These are phyloP conservation scores for Ganaspis sp. DNA, from an alignment of 1,140 invertebrate species.

Conservation along the genomic window DNA sequence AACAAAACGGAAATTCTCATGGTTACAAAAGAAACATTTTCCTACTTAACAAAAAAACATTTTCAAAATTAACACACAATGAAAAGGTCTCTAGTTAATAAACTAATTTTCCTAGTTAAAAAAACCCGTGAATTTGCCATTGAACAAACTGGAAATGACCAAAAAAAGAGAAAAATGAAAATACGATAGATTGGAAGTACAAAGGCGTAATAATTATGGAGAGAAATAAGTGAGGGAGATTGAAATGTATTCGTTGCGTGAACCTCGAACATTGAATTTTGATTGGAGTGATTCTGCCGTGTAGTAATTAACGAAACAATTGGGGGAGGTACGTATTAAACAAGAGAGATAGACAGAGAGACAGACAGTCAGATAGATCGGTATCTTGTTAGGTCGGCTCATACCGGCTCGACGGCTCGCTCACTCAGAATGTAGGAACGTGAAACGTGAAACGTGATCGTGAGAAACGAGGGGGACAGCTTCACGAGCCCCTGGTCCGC, in stretches of 20 bases:
- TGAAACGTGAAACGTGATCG: conserved; percentile 73
- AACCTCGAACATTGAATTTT: conserved; percentile 16
- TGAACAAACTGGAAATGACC: too few relatives aligned
- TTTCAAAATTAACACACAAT: too few relatives aligned
- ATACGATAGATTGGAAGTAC: too few relatives aligned
- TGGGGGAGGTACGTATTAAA: conserved; percentile 37
- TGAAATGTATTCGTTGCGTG: conserved; percentile 3
- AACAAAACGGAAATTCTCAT: too few relatives aligned
- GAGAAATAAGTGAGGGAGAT: not conserved
- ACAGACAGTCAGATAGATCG: conserved; percentile 62
- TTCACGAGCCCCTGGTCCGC: conserved; percentile 75
- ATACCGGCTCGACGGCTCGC: conserved; percentile 72
- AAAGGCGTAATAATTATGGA: too few relatives aligned
- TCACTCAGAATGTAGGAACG: conserved; percentile 70
- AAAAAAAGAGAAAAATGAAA: too few relatives aligned
- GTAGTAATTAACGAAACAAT: conserved; percentile 42
- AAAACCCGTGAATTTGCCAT: too few relatives aligned
- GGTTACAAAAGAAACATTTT: too few relatives aligned
- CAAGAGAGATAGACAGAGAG: conserved; percentile 53
- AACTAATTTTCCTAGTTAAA: too few relatives aligned
- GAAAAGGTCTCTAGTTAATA: too few relatives aligned
- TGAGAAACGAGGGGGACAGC: conserved; percentile 71
- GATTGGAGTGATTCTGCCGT: conserved; percentile 16
- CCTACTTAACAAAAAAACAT: too few relatives aligned
- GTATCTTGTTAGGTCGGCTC: conserved; percentile 69